These are phyloP conservation scores for Eremobia ochroleuca DNA, from an alignment of 2,888 invertebrate species.

Conservation along the genomic window DNA sequence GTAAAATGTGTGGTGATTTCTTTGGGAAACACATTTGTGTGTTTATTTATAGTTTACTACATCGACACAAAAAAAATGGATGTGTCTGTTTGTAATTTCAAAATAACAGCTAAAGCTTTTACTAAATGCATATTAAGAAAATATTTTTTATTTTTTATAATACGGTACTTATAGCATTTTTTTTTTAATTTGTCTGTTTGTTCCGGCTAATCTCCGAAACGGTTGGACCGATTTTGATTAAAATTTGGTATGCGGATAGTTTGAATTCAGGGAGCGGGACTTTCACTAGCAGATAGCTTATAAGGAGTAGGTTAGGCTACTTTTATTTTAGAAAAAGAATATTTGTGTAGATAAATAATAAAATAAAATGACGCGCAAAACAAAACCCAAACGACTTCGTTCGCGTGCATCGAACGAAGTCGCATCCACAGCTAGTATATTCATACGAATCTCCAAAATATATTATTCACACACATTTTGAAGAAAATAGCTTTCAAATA, in stretches of 20 bases:
- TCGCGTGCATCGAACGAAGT: too few species aligned
- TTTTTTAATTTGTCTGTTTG: not conserved
- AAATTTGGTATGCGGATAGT: too few species aligned
- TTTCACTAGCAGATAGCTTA: not conserved
- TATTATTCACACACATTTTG: not conserved
- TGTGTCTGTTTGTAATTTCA: not conserved
- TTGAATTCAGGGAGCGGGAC: not conserved
- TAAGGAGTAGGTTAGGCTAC: not conserved
- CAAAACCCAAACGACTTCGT: too few species aligned
- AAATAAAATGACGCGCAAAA: too few species aligned
- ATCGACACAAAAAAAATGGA: not conserved
- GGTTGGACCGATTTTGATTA: not conserved
- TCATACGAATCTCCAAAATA: too few species aligned
- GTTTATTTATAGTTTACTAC: conserved; percentile 37
- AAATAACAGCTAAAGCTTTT: not conserved
- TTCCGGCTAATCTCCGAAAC: not conserved
- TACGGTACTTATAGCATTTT: too few species aligned
- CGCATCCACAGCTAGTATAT: too few species aligned
- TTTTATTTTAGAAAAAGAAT: not conserved
- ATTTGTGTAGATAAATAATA: too few species aligned
- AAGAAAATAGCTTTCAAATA: conserved; percentile 31
- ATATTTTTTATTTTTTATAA: too few species aligned
- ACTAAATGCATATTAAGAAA: too few species aligned
- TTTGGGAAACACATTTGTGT: conserved; percentile 34
- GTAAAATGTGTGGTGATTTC: conserved; percentile 24